Percentiles rank a stretch among this genome's conserved stretches.
phyloP scores from a whole-genome alignment of 2,113 vertebrate species.

The Colius striatus region DNA sequence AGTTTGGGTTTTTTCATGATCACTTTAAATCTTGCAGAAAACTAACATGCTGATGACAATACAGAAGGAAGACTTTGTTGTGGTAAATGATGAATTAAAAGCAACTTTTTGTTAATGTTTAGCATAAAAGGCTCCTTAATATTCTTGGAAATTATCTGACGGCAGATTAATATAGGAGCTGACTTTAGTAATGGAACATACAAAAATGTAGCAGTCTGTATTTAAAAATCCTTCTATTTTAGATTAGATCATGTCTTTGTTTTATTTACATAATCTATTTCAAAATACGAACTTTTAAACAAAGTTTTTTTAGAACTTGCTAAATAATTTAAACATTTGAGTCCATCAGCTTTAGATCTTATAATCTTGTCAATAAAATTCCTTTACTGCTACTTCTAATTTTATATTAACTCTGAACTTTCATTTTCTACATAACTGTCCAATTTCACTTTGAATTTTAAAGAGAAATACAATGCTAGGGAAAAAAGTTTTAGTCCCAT shows the following conservation, averaged over 20 bases:
- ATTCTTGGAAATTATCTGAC: neutral
- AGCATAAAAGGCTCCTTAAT: neutral
- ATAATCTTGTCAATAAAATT: neutral
- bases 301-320: neutral
- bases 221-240: neutral
- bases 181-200: neutral
- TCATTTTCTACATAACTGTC: neutral
- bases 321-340: neutral
- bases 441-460: neutral
- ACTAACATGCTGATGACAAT: neutral
- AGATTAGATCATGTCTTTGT: neutral
- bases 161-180: neutral
- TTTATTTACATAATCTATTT: neutral
- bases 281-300: neutral
- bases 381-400: neutral
- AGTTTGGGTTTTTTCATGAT: neutral
- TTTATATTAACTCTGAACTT: neutral
- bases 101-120: neutral
- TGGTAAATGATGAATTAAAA: slow-evolving; percentile 31
- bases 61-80: neutral
- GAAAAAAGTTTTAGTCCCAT: neutral
- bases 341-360: neutral
- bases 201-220: neutral
- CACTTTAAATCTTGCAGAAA: slow-evolving; percentile 11
- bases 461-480: neutral